Evolutionary conservation across 2,113 vertebrate genomes (phyloP).

Genomic region (Apodemus sylvaticus): DNA sequence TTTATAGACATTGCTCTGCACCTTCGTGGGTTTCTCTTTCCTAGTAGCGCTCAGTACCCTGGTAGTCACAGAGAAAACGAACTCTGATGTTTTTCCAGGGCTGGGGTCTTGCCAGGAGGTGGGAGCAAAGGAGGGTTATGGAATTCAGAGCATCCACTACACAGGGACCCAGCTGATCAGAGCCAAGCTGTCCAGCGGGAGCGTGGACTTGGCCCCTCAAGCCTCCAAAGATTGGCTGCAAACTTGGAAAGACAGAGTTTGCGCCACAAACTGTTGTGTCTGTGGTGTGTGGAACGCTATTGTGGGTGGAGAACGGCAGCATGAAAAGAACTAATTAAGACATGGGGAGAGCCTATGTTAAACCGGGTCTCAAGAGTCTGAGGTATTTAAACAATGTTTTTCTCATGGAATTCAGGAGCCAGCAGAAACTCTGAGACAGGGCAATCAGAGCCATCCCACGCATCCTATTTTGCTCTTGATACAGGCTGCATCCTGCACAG

Average conservation of each 20-base stretch:
- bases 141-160: not conserved
- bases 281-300: not conserved
- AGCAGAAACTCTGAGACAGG: not conserved
- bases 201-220: not conserved
- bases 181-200: not conserved
- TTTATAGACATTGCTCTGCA: slow-evolving; percentile 44
- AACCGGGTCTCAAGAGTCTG: not conserved
- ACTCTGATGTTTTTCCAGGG: slow-evolving; percentile 34
- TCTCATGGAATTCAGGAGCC: not conserved
- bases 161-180: not conserved
- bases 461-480: not conserved
- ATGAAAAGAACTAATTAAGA: not conserved
- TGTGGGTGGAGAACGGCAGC: not conserved
- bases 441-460: not conserved
- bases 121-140: not conserved
- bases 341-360: not conserved
- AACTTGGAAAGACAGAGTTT: slow-evolving; percentile 19
- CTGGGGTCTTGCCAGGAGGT: slow-evolving; percentile 8
- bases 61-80: slow-evolving; percentile 39
- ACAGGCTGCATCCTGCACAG: not conserved
- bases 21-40: slow-evolving; percentile 32
- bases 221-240: not conserved
- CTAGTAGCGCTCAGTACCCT: slow-evolving; percentile 22
- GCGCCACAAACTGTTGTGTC: not conserved
- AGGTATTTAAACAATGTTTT: not conserved